These are phyloP conservation scores for Escarpia spicata DNA, from an alignment of 2,888 invertebrate genomes.

Conservation along the genomic window DNA sequence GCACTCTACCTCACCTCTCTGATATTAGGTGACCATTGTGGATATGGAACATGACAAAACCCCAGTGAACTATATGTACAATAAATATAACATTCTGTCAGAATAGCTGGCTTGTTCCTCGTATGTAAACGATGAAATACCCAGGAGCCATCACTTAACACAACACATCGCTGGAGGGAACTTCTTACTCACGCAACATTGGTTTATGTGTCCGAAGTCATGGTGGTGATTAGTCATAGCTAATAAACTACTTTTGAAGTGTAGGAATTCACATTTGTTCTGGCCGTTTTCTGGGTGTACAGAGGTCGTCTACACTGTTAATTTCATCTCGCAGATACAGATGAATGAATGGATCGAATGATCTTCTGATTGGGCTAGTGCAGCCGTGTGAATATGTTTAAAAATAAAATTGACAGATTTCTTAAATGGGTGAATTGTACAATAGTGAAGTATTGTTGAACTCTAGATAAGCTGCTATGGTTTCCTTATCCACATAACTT, in stretches of 20 bases:
- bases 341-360: too few relatives aligned
- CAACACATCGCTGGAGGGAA: background rate
- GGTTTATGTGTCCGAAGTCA: background rate
- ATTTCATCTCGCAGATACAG: background rate
- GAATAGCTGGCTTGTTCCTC: background rate
- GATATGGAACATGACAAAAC: background rate
- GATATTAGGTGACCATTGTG: background rate
- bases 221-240: background rate
- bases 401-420: too few relatives aligned
- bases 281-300: background rate
- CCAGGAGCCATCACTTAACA: background rate
- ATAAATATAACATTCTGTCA: constrained; percentile 4
- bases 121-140: background rate
- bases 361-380: too few relatives aligned
- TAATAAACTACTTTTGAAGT: background rate
- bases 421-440: too few relatives aligned
- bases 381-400: too few relatives aligned
- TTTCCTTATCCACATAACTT: too few relatives aligned
- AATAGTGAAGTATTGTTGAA: too few relatives aligned
- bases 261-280: background rate
- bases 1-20: background rate
- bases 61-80: background rate
- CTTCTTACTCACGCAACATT: background rate
- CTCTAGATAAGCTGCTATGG: too few relatives aligned
- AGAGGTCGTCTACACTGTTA: background rate